Evolutionary conservation across 1,140 invertebrate species (phyloP).

Genomic region (Ylistrum balloti): DNA sequence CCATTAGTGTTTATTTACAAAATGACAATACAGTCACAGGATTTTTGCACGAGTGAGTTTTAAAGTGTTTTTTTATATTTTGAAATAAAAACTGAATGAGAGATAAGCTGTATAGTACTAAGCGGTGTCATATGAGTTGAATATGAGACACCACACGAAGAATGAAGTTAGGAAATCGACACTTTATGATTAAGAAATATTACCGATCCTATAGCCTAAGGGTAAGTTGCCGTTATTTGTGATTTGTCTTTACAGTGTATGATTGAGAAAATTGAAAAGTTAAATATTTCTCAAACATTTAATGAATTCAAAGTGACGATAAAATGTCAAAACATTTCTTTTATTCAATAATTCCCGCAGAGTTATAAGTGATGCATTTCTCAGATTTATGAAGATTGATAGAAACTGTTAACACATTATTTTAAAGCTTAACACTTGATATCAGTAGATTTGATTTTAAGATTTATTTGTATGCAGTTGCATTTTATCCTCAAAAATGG

Average conservation of each 20-base stretch:
- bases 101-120: background rate
- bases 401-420: background rate
- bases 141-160: background rate
- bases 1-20: background rate
- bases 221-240: background rate
- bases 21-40: background rate
- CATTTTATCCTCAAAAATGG: too few species aligned
- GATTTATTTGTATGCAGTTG: too few species aligned
- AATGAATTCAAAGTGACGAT: background rate
- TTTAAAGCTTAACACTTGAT: background rate
- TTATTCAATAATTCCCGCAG: background rate
- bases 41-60: background rate
- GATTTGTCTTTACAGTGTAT: background rate
- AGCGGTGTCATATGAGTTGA: background rate
- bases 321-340: background rate
- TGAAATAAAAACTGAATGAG: constrained; percentile 15
- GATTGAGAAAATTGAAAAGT: background rate
- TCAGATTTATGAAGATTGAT: background rate
- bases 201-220: background rate
- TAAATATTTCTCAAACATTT: background rate
- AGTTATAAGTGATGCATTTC: background rate
- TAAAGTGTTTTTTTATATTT: background rate
- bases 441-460: background rate
- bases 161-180: background rate
- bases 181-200: background rate